phyloP scores from a whole-genome alignment of 2,888 invertebrate species.

The Germaria angustata region DNA sequence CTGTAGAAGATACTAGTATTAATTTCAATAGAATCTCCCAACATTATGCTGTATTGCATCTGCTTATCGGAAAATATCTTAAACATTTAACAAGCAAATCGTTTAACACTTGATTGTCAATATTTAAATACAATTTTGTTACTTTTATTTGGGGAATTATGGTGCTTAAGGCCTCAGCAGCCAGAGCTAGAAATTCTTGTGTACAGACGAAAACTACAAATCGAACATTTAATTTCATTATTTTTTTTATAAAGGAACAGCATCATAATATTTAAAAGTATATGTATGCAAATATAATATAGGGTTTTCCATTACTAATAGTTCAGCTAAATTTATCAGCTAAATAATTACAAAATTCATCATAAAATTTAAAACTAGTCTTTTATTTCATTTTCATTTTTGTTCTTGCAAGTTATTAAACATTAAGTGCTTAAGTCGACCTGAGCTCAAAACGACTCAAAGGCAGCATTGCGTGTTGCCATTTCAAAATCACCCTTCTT shows the following conservation, averaged over 20 bases:
- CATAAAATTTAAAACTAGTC: too few species aligned
- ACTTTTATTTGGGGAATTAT: neutral
- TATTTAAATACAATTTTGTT: constrained; percentile 27
- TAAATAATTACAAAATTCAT: too few species aligned
- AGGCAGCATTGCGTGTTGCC: too few species aligned
- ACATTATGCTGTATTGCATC: neutral
- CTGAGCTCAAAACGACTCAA: too few species aligned
- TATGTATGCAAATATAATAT: neutral
- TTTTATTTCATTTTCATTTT: too few species aligned
- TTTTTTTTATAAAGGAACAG: neutral
- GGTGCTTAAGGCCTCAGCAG: neutral
- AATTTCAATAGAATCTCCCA: neutral
- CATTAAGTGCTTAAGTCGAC: too few species aligned
- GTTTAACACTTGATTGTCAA: constrained; percentile 62
- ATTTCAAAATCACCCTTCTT: too few species aligned
- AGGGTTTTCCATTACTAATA: too few species aligned
- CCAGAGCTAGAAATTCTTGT: neutral
- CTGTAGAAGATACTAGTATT: neutral
- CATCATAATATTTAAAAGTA: constrained; percentile 10
- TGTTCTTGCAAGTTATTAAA: too few species aligned
- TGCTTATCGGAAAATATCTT: constrained; percentile 38
- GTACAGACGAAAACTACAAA: constrained; percentile 9
- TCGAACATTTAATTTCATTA: constrained; percentile 28
- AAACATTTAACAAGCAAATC: constrained; percentile 55
- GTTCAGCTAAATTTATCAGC: too few species aligned